Percentiles rank a stretch among this genome's conserved stretches.
phyloP scores from a whole-genome alignment of 2,888 invertebrate species.

The Hypercompe scribonia region DNA sequence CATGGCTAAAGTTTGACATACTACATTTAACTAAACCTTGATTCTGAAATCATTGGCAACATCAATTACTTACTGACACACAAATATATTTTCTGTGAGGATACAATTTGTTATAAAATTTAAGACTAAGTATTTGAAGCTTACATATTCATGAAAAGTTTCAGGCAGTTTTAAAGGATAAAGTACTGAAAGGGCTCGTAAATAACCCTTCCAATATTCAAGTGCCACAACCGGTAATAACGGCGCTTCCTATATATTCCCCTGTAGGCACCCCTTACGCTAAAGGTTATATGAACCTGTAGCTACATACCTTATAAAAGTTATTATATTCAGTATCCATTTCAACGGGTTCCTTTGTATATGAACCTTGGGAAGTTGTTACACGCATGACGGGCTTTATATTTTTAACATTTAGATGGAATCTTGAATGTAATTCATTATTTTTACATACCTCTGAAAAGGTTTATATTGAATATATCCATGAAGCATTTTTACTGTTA shows the following conservation, averaged over 20 bases:
- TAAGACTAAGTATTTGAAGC: neutral
- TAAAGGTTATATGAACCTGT: slow-evolving; percentile 8
- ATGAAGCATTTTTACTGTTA: neutral
- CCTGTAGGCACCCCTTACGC: slow-evolving; percentile 14
- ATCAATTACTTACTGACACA: too few species aligned
- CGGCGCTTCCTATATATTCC: slow-evolving; percentile 10
- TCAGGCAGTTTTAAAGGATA: neutral
- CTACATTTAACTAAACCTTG: neutral
- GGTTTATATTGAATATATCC: neutral
- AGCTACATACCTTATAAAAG: slow-evolving; percentile 18
- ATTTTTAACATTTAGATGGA: slow-evolving; percentile 2
- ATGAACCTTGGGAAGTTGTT: neutral
- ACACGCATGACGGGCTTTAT: neutral
- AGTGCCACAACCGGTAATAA: slow-evolving; percentile 18
- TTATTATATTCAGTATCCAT: slow-evolving; percentile 18
- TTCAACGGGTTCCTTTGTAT: slow-evolving; percentile 16
- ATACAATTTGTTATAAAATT: too few species aligned
- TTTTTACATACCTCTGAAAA: neutral
- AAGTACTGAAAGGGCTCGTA: slow-evolving; percentile 4
- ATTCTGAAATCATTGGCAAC: too few species aligned
- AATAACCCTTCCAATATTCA: slow-evolving; percentile 17
- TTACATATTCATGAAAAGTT: neutral
- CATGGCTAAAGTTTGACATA: neutral
- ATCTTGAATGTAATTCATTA: neutral
- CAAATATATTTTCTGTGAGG: too few species aligned